Conservation (phyloP, 2,113 vertebrate genomes). For the Dolichotis patagonum region DNA sequence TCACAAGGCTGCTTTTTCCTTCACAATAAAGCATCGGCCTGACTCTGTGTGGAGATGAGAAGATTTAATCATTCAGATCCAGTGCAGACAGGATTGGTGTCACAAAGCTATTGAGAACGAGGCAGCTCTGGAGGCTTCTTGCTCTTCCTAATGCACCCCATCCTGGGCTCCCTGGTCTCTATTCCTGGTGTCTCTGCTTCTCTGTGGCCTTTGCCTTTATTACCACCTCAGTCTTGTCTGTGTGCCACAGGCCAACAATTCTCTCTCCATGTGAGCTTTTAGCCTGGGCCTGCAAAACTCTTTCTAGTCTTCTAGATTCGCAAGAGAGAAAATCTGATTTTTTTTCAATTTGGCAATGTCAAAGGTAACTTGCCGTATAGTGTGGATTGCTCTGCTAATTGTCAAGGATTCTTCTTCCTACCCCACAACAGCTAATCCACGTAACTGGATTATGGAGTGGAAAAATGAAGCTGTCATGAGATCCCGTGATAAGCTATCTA, state of each 20-base stretch:
- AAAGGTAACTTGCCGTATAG: neutral
- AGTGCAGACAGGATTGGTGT: neutral
- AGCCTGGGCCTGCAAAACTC: neutral
- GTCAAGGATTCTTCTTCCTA: neutral
- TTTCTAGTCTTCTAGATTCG: slow-evolving; percentile 14
- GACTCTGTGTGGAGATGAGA: neutral
- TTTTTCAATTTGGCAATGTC: neutral
- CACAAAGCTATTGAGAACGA: neutral
- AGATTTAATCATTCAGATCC: neutral
- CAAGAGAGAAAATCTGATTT: neutral
- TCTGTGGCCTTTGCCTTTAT: neutral
- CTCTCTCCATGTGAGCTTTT: neutral
- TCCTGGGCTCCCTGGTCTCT: neutral
- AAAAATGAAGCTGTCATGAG: neutral
- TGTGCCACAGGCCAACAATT: neutral
- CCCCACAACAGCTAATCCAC: neutral
- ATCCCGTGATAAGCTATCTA: neutral
- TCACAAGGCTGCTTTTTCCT: neutral
- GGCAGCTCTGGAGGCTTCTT: neutral
- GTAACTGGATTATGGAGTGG: neutral
- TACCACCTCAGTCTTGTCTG: neutral
- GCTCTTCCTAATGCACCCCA: neutral
- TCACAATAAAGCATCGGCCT: neutral
- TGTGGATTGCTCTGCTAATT: neutral
- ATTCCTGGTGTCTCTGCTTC: neutral